Evolutionary conservation across 2,888 invertebrate genomes (phyloP).

Genomic region (Eretmocerus hayati): DNA sequence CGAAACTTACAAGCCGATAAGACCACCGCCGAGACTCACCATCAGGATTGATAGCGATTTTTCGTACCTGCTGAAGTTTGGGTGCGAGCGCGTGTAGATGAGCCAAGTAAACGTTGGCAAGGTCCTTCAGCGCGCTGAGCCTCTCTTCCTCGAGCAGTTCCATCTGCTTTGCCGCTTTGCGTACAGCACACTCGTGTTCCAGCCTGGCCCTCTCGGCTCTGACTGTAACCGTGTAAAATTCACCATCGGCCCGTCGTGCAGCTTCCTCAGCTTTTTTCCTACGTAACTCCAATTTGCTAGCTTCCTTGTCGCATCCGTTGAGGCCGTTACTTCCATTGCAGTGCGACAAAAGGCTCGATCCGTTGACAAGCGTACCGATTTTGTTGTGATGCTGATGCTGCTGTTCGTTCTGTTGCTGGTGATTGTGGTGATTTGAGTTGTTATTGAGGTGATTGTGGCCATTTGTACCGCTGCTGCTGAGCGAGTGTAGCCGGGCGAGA

Average conservation of each 20-base stretch:
- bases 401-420: conserved; percentile 44
- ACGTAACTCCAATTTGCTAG: conserved; percentile 76
- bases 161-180: conserved; percentile 78
- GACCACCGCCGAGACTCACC: too few species aligned
- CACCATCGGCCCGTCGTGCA: conserved; percentile 85
- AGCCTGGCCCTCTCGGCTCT: conserved; percentile 83
- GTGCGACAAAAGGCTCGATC: conserved; percentile 34
- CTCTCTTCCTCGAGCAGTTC: conserved; percentile 87
- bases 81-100: conserved; percentile 68
- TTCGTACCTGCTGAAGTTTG: conserved; percentile 67
- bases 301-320: conserved; percentile 55
- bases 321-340: conserved; percentile 34
- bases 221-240: conserved; percentile 87
- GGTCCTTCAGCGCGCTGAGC: conserved; percentile 69
- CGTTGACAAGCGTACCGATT: conserved; percentile 44
- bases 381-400: conserved; percentile 31
- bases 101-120: conserved; percentile 53
- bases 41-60: too few species aligned
- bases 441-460: conserved; percentile 47
- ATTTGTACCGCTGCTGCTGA: conserved; percentile 48
- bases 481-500: conserved; percentile 50
- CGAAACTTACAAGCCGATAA: too few species aligned
- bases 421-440: conserved; percentile 50
- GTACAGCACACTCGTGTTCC: conserved; percentile 87
- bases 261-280: conserved; percentile 85